Evolutionary conservation across 2,113 vertebrate genomes (phyloP), one percentile per base, ranked within the genome.

Genomic region (Panthera uncia): DNA sequence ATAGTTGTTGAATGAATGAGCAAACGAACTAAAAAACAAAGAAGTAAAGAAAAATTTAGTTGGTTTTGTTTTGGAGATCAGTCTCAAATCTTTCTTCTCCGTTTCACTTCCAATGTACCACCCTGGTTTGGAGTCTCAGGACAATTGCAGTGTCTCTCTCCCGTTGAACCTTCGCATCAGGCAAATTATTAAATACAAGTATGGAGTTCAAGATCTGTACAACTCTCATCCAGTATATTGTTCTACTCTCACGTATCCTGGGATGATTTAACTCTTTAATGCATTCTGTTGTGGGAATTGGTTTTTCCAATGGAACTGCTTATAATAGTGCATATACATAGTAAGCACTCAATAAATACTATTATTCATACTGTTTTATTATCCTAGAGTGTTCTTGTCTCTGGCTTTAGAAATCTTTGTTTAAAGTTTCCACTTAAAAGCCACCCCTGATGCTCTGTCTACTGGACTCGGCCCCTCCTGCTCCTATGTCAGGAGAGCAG

Each of bases 131-230:
- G 66, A 63, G 69, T 83, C 21, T 63, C 69, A 69, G 63, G 61
- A 55, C 16, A 21, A 6, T 68, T 29, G 11, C 25, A 91, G 2
- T 41, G 25, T 41, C 38, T 16, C 36, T 66, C 61, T 81, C 57
- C 9, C 25, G 0, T 31, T 27, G 9, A 89, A 31, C 29, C 33
- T 97, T 88, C 1, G 3, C 10, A 18, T 48, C 81, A 73, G 88
- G 68, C 19, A n/a, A 12, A 48, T 81, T 88, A 92, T 66, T 97
- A 80, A 92, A 21, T 63, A 13, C n/a, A 97, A 55, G n/a, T 68
- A n/a, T 71, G 25, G 80, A 89, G 38, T 80, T 93, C 31, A 95
- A 68, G 83, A 79, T 69, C 48, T 95, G 27, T 23, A 48, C 50
- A 82, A 33, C 31, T 80, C 66, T 87, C 86, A 38, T 45, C n/a